Conservation (phyloP, 2,888 invertebrate genomes). For the Leptopterna dolabrata region DNA sequence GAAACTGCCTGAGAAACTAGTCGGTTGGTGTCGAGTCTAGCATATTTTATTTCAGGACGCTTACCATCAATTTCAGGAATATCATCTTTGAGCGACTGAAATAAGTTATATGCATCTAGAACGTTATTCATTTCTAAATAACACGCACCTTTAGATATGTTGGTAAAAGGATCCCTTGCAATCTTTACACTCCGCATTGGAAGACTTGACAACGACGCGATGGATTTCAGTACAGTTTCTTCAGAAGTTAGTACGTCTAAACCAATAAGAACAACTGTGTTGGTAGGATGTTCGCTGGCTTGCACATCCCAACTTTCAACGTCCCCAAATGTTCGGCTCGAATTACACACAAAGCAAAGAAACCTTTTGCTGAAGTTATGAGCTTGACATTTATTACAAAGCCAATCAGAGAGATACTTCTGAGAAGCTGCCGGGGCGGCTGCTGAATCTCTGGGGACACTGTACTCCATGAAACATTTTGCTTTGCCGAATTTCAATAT, state of each 20-base stretch:
- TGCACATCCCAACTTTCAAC: conserved; percentile 13
- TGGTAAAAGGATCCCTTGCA: conserved; percentile 39
- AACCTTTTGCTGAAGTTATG: conserved; percentile 49
- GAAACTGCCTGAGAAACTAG: conserved; percentile 12
- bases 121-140: conserved; percentile 50
- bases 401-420: conserved; percentile 26
- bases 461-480: conserved; percentile 44
- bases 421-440: not conserved
- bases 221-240: conserved; percentile 45
- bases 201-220: conserved; percentile 25
- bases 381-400: conserved; percentile 43
- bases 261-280: conserved; percentile 41
- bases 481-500: conserved; percentile 18
- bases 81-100: not conserved
- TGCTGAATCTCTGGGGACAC: not conserved
- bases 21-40: conserved; percentile 14
- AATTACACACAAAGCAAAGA: conserved; percentile 26
- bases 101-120: conserved; percentile 23
- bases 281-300: conserved; percentile 42
- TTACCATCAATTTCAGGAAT: conserved; percentile 26
- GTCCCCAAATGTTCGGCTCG: conserved; percentile 19
- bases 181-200: conserved; percentile 46
- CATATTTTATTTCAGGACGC: conserved; percentile 31
- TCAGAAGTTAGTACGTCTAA: conserved; percentile 39
- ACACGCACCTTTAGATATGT: conserved; percentile 45